Evolutionary conservation across 2,113 vertebrate genomes (phyloP).

Genomic region (Alces alces): DNA sequence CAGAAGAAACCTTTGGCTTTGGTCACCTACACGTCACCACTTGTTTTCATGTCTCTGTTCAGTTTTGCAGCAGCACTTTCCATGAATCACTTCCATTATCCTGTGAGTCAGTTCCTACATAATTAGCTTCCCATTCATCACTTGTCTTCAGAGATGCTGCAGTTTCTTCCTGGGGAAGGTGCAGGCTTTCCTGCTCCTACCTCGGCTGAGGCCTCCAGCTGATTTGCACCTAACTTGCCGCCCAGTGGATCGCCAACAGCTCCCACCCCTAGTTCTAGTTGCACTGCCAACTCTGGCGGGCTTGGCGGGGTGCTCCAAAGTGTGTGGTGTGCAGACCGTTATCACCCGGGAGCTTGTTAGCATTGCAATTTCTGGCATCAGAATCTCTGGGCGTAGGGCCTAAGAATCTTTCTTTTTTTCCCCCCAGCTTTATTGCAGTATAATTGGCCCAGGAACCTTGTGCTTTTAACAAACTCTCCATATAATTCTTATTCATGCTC

Average conservation of each 20-base stretch:
- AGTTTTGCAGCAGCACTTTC: conserved; percentile 1
- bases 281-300: background rate
- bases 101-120: conserved; percentile 9
- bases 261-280: background rate
- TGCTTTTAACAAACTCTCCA: background rate
- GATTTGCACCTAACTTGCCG: background rate
- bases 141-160: background rate
- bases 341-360: background rate
- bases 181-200: background rate
- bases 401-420: background rate
- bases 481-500: background rate
- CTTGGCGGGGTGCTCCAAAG: background rate
- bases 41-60: background rate
- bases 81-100: conserved; percentile 38
- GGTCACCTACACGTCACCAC: background rate
- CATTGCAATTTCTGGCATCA: background rate
- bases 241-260: background rate
- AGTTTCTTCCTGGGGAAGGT: background rate
- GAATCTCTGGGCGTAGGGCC: background rate
- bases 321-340: background rate
- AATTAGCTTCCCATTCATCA: background rate
- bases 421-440: background rate
- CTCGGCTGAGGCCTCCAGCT: background rate
- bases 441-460: background rate
- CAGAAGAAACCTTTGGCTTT: background rate